Conservation (phyloP, 2,113 vertebrate species). For the Tenebrosternarchus preto region DNA sequence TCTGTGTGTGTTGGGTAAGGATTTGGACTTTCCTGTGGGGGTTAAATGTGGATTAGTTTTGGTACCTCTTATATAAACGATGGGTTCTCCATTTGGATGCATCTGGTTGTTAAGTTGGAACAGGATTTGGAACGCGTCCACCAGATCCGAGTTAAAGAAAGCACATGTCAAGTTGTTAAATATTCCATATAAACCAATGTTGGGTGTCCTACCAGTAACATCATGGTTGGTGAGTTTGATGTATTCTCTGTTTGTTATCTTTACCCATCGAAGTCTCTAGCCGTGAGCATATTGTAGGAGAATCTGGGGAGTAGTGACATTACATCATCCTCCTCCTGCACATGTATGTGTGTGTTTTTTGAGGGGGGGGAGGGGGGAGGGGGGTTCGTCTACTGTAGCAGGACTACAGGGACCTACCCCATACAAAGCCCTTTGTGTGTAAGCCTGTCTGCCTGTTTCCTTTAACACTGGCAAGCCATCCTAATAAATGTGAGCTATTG, state of each 20-base stretch:
- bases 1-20: not conserved
- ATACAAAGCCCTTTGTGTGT: slow-evolving; percentile 18
- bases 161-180: too few species aligned
- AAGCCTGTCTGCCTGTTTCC: not conserved
- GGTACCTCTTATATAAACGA: too few species aligned
- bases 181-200: too few species aligned
- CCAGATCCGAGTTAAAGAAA: too few species aligned
- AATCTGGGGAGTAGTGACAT: slow-evolving; percentile 18
- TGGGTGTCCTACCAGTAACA: too few species aligned
- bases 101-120: too few species aligned
- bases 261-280: not conserved
- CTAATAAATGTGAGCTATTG: slow-evolving; percentile 16
- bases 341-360: not conserved
- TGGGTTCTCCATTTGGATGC: too few species aligned
- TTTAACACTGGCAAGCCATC: not conserved
- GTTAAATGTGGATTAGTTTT: not conserved
- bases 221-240: too few species aligned
- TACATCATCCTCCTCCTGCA: slow-evolving; percentile 6
- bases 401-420: slow-evolving; percentile 10
- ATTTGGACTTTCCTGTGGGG: not conserved
- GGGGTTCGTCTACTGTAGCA: slow-evolving; percentile 6
- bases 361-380: not conserved
- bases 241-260: too few species aligned
- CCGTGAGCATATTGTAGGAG: not conserved
- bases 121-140: too few species aligned